These are phyloP conservation scores for Gymnothorax reevesii DNA, from an alignment of 2,797 vertebrate species.

Conservation along the genomic window DNA sequence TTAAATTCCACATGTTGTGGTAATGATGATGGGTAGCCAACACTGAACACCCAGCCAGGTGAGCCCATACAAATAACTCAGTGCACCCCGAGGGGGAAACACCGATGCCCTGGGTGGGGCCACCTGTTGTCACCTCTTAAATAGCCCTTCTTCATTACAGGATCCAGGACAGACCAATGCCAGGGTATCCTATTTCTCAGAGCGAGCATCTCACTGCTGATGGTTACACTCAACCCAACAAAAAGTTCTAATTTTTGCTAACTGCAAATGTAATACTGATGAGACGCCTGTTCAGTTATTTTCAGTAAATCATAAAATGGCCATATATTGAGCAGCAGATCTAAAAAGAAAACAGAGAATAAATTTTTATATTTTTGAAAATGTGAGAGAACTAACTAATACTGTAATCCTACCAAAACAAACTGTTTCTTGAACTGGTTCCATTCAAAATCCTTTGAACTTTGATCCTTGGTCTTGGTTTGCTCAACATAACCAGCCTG, in stretches of 20 bases:
- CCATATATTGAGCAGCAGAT: neutral
- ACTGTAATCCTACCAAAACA: too few species aligned
- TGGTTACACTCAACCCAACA: slow-evolving; percentile 28
- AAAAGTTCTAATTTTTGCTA: slow-evolving; percentile 32
- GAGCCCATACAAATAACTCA: slow-evolving; percentile 14
- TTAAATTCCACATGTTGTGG: neutral
- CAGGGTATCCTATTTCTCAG: slow-evolving; percentile 51
- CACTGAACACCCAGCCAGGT: slow-evolving; percentile 11
- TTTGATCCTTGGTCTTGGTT: too few species aligned
- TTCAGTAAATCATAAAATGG: neutral
- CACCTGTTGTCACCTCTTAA: slow-evolving; percentile 55
- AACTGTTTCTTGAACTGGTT: too few species aligned
- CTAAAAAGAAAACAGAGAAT: neutral
- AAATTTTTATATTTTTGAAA: neutral
- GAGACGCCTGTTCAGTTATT: too few species aligned
- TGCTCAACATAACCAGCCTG: too few species aligned
- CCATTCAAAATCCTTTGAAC: too few species aligned
- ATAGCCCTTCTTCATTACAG: slow-evolving; percentile 20
- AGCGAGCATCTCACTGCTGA: slow-evolving; percentile 35
- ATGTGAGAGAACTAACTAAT: neutral
- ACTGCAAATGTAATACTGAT: too few species aligned
- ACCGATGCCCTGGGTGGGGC: slow-evolving; percentile 42
- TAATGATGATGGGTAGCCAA: slow-evolving; percentile 18
- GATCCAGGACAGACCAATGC: slow-evolving; percentile 11
- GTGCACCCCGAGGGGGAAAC: slow-evolving; percentile 36